phyloP scores from a whole-genome alignment of 2,797 vertebrate genomes.

The Sebastes ruberrimus region DNA sequence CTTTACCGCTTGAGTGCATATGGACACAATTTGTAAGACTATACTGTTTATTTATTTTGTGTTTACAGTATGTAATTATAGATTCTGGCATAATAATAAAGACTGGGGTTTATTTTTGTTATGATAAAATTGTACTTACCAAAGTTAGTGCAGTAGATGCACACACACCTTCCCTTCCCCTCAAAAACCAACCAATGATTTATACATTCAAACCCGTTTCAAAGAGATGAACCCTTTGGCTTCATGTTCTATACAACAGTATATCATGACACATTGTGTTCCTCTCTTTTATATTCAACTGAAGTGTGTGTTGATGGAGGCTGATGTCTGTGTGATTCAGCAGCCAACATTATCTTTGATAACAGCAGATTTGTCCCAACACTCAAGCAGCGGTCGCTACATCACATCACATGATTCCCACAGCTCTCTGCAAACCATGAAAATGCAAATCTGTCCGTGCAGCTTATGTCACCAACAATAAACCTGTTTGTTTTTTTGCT shows the following conservation, averaged over 20 bases:
- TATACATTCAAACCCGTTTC: not conserved
- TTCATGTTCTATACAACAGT: not conserved
- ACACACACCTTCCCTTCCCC: not conserved
- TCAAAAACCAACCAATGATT: not conserved
- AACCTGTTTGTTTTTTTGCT: not conserved
- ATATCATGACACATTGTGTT: not conserved
- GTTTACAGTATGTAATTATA: not conserved
- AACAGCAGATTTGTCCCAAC: constrained; percentile 5
- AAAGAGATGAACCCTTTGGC: not conserved
- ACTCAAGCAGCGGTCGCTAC: not conserved
- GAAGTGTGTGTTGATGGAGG: constrained; percentile 7
- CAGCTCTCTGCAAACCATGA: not conserved
- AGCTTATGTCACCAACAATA: not conserved
- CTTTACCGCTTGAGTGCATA: not conserved
- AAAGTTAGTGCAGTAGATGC: not conserved
- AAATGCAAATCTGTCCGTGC: not conserved
- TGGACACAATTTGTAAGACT: not conserved
- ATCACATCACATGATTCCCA: not conserved
- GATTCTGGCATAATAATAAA: not conserved
- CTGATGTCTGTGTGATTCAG: constrained; percentile 3
- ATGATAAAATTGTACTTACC: not conserved
- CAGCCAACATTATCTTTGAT: not conserved
- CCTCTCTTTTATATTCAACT: not conserved
- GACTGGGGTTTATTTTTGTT: too few relatives aligned
- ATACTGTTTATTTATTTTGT: not conserved